These are phyloP conservation scores for Rhinoderma darwinii DNA, from an alignment of 2,113 vertebrate genomes.

Conservation along the genomic window DNA sequence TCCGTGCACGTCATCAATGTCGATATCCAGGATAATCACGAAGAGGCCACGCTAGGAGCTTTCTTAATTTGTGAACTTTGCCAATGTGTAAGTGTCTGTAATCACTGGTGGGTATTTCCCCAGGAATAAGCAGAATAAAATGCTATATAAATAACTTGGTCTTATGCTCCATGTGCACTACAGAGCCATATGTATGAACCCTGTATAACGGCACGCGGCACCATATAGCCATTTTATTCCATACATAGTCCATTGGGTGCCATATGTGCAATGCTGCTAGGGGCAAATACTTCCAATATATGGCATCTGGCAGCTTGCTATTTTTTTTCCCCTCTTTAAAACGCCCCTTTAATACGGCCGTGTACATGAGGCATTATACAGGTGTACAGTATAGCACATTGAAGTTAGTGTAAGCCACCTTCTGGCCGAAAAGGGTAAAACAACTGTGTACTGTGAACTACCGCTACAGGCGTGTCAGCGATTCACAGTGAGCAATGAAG, in stretches of 20 bases:
- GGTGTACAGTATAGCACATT: not conserved
- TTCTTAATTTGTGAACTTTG: conserved; percentile 99
- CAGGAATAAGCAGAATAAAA: not conserved
- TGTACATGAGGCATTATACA: not conserved
- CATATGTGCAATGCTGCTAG: not conserved
- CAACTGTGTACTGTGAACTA: not conserved
- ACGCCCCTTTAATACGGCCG: no score
- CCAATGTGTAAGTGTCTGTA: conserved; percentile 90
- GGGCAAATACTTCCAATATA: not conserved
- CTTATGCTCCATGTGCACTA: no score
- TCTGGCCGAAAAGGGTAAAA: not conserved
- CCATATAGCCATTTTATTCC: no score
- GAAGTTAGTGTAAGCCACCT: not conserved
- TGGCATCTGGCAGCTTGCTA: not conserved
- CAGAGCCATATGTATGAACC: no score
- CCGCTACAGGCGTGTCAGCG: no score
- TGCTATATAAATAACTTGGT: no score
- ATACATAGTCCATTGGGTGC: no score
- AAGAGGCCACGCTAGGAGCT: conserved; percentile 95
- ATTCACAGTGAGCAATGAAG: no score
- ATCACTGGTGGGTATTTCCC: not conserved
- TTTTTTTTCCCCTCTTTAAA: no score
- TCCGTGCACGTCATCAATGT: conserved; percentile 97
- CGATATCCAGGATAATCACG: conserved; percentile 98
- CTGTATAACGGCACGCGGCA: no score